These are phyloP conservation scores for Halcyon malimbica DNA, from an alignment of 2,113 vertebrate genomes.

Conservation along the genomic window DNA sequence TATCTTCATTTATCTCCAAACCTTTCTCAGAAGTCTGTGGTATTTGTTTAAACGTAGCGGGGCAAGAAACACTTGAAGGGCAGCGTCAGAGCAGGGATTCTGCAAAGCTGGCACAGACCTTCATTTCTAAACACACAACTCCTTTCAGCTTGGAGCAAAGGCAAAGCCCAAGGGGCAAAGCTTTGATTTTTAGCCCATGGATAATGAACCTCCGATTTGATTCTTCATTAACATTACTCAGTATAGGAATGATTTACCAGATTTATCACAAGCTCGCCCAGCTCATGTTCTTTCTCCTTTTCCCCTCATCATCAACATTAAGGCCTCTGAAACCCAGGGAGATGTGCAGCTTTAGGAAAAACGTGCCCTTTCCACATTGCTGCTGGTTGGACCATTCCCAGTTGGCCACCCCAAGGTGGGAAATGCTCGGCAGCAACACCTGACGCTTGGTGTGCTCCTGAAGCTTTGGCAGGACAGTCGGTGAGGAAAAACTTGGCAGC, in stretches of 20 bases:
- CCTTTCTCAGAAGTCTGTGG: neutral
- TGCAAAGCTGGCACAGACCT: neutral
- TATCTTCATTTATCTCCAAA: neutral
- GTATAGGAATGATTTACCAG: neutral
- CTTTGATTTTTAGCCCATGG: neutral
- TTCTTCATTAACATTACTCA: neutral
- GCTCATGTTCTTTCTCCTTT: neutral
- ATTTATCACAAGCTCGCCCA: neutral
- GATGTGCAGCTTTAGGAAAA: neutral
- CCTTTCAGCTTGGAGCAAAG: neutral
- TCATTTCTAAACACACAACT: neutral
- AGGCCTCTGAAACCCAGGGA: neutral
- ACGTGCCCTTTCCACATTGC: fast-evolving
- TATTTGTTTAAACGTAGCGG: neutral
- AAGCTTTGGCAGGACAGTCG: neutral
- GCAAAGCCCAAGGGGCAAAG: neutral
- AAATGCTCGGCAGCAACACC: neutral
- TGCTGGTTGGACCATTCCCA: neutral
- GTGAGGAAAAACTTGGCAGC: neutral
- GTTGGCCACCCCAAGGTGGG: neutral
- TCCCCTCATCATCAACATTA: neutral
- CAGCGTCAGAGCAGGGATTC: neutral
- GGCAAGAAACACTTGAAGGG: neutral
- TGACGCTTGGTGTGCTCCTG: neutral
- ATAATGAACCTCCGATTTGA: neutral